Evolutionary conservation across 2,113 vertebrate genomes (phyloP), one percentile per base, ranked within the genome.

Genomic region (Prionailurus bengalensis): DNA sequence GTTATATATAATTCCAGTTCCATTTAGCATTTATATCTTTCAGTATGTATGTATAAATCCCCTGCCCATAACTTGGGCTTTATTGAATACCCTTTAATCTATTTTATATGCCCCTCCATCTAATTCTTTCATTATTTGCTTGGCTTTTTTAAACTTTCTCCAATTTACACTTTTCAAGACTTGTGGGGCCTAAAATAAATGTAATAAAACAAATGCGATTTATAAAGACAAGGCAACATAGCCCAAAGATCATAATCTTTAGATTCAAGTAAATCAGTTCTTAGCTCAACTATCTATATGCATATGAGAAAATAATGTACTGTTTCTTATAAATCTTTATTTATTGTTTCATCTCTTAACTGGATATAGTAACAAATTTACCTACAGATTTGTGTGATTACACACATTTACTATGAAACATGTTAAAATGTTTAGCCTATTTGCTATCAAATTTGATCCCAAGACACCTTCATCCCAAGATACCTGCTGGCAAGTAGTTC

Each of bases 51-150:
- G 11, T n/a, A 82, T 76, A 76, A 89, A 65, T 79, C 13, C 4
- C 23, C 73, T 82, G n/a, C n/a, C 65, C 14, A 86, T 61, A 94
- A 65, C 5, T 66, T 86, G 65, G 16, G 5, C 19, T 95, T 92
- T 80, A 86, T 82, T 81, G 86, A 92, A 74, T 65, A 92, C 90
- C 1, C 4, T 73, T 90, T 79, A 89, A 84, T 92, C 53, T 84
- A 81, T 89, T 96, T 27, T 76, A 70, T 65, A 89, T 91, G 42
- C 1, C 4, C 10, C 65, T 21, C 85, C 63, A 89, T 91, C 58
- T 8, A 94, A 27, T 95, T 68, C 12, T 96, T 96, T 84, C 15
- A 80, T 53, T 86, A 23, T 93, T 82, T 89, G 13, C 10, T 63
- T 88, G 58, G 7, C 10, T 94, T 94, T 65, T 88, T 88, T 68